Evolutionary conservation across 2,797 vertebrate genomes (phyloP), one percentile per base, ranked within the genome.

Genomic region (Pangasius macronema): DNA sequence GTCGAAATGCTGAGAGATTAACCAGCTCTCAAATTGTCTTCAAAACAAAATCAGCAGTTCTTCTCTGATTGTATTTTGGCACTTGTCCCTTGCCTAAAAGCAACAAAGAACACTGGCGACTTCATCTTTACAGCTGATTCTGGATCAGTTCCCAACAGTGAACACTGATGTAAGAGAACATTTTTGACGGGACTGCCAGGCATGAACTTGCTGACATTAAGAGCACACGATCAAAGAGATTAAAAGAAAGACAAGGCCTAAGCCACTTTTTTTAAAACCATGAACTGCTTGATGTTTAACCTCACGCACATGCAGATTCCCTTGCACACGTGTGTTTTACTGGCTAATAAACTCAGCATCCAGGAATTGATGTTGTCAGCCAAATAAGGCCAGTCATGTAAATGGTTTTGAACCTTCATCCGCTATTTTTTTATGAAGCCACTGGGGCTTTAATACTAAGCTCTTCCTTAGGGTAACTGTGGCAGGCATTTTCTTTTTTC

Each of bases 301-400:
- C 85, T 85, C 73, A 81, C 51, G 42, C 57, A 85, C 76, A 79
- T 76, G 80, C 86, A 89, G 75, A 87, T 85, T 87, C 81, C 49
- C 88, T 87, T 80, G 80, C 81, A 79, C 89, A 88, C 53, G 86
- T 88, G 89, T 90, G 86, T 89, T 91, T 92, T 91, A 91, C 68
- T 85, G 84, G 65, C 89, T 84, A 88, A 87, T 89, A 91, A 92
- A 91, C 79, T 88, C 67, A 85, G 10, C 51, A 79, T 87, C 87
- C 90, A 90, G 86, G 87, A 91, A 91, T 85, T 85, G 86, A 89
- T 88, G 82, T 88, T 89, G 85, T 91, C 89, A 87, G 88, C 88
- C 91, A 91, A 91, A 90, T 91, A 91, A 92, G 82, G 88, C 79
- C 84, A 80, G 90, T 84, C 89, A 92, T 90, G 87, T 79, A 90